phyloP scores from a whole-genome alignment of 2,113 vertebrate genomes.

The Nanorana parkeri region DNA sequence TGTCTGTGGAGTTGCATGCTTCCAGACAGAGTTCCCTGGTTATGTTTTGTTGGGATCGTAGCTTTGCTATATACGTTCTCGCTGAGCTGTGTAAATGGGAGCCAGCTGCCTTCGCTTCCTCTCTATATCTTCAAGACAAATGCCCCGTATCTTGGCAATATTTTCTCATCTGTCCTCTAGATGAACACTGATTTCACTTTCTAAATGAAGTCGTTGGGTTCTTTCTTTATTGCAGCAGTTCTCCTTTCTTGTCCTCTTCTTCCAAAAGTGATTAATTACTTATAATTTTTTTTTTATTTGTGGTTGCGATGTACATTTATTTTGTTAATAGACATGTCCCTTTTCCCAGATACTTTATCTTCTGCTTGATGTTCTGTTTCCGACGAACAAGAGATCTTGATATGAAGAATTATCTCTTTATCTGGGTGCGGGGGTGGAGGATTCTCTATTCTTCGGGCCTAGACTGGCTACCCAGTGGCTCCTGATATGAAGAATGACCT shows the following conservation, averaged over 20 bases:
- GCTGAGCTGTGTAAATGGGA: not conserved
- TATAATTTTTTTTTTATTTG: slow-evolving; percentile 3
- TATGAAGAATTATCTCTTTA: slow-evolving; percentile 9
- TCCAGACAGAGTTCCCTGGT: too few species aligned
- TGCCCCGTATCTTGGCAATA: not conserved
- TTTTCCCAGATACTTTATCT: not conserved
- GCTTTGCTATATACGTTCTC: too few species aligned
- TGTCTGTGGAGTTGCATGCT: too few species aligned
- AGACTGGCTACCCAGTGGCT: too few species aligned
- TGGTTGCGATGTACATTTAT: not conserved
- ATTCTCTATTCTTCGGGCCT: too few species aligned
- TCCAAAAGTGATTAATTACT: slow-evolving; percentile 13
- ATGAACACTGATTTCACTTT: not conserved
- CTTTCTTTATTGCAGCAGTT: not conserved
- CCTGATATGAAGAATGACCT: too few species aligned
- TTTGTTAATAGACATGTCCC: slow-evolving; percentile 13
- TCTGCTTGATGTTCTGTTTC: not conserved
- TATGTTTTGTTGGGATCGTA: too few species aligned
- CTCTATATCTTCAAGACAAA: slow-evolving; percentile 12
- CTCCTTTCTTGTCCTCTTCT: not conserved
- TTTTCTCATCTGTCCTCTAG: slow-evolving; percentile 26
- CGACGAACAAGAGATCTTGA: not conserved
- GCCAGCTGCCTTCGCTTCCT: not conserved
- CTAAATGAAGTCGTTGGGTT: slow-evolving; percentile 15
- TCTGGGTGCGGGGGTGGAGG: not conserved